Evolutionary conservation across 2,113 vertebrate species (phyloP).

Genomic region (Panthera leo): DNA sequence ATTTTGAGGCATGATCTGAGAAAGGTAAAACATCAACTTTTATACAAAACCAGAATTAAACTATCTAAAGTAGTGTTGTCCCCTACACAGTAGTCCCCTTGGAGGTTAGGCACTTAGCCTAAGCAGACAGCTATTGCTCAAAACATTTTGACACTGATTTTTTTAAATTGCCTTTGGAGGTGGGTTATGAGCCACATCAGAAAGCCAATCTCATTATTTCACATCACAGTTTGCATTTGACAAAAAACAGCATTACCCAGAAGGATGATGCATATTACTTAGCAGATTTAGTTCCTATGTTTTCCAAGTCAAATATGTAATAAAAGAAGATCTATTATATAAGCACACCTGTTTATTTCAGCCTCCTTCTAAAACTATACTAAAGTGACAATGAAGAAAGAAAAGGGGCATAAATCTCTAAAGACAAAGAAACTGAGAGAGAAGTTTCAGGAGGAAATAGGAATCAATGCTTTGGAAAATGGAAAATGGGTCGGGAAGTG

Average conservation of each 20-base stretch:
- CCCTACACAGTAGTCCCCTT: neutral
- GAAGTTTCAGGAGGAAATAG: neutral
- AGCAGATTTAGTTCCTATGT: slow-evolving; percentile 62
- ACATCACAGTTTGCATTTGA: slow-evolving; percentile 65
- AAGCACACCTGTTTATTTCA: slow-evolving; percentile 73
- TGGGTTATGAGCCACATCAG: slow-evolving; percentile 52
- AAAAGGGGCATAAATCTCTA: slow-evolving; percentile 10
- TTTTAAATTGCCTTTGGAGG: slow-evolving; percentile 52
- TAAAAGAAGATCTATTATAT: slow-evolving; percentile 74
- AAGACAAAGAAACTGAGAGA: slow-evolving; percentile 18
- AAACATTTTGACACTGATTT: slow-evolving; percentile 38
- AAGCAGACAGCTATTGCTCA: slow-evolving; percentile 11
- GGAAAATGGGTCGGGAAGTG: neutral
- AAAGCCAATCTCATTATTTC: slow-evolving; percentile 66
- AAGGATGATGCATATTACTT: slow-evolving; percentile 66
- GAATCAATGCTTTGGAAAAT: neutral
- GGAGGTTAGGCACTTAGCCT: neutral
- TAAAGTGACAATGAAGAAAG: slow-evolving; percentile 42
- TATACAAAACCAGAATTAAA: slow-evolving; percentile 26
- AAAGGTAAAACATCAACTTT: neutral
- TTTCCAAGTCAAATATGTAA: slow-evolving; percentile 71
- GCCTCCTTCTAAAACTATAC: slow-evolving; percentile 6
- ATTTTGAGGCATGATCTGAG: neutral
- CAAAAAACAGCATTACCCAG: slow-evolving; percentile 61
- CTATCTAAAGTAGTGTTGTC: neutral